phyloP scores from a whole-genome alignment of 2,113 vertebrate genomes.

The Smithornis capensis region DNA sequence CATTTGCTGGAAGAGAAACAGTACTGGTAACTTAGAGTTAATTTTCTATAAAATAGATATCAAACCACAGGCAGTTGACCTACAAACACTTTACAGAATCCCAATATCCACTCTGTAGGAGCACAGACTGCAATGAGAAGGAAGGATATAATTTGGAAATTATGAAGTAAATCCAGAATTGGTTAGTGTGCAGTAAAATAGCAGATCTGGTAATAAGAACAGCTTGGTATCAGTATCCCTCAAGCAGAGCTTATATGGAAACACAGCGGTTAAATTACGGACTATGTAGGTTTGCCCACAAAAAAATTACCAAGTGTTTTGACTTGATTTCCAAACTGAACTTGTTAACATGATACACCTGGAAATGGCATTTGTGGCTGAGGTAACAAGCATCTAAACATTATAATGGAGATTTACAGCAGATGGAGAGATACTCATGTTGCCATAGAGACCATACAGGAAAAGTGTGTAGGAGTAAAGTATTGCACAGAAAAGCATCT shows the following conservation, averaged over 20 bases:
- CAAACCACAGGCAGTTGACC: neutral
- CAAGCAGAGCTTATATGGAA: neutral
- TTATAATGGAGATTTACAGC: neutral
- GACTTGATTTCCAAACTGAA: neutral
- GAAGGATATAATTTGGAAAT: neutral
- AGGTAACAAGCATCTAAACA: neutral
- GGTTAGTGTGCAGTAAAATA: neutral
- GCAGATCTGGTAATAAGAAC: neutral
- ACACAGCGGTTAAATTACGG: neutral
- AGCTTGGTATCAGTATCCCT: neutral
- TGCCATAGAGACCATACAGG: slow-evolving; percentile 53
- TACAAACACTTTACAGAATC: neutral
- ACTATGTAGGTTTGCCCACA: neutral
- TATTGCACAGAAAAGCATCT: neutral
- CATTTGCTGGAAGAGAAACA: neutral
- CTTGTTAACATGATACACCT: neutral
- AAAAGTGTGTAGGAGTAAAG: slow-evolving; percentile 48
- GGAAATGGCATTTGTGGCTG: neutral
- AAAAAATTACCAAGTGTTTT: neutral
- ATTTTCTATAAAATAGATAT: neutral
- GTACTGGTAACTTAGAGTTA: neutral
- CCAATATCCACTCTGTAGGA: neutral
- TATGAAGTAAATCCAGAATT: neutral
- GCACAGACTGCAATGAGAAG: neutral
- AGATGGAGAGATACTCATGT: slow-evolving; percentile 32